Conservation (phyloP, 1,140 invertebrate species). For the Caenorhabditis remanei region DNA sequence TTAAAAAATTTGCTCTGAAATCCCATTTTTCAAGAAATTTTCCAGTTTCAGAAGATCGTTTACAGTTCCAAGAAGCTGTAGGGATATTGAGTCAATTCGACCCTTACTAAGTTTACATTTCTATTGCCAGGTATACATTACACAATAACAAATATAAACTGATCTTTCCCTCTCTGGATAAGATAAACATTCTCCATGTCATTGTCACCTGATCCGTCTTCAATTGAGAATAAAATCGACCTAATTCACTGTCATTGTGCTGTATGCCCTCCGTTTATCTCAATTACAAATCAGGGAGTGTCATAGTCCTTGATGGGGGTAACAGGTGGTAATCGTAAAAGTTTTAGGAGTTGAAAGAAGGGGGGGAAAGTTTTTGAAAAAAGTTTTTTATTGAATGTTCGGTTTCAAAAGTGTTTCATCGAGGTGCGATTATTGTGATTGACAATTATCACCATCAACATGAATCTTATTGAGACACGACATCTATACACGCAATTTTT, state of each 20-base stretch:
- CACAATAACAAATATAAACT: neutral
- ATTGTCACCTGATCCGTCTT: conserved; percentile 2
- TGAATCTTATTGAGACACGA: no score
- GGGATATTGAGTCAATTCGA: no score
- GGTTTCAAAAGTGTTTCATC: no score
- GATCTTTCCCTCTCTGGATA: neutral
- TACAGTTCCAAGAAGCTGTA: no score
- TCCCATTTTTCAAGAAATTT: no score
- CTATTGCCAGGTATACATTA: neutral
- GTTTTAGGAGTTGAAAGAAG: neutral
- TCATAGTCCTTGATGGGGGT: neutral
- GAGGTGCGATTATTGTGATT: no score
- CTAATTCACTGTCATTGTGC: neutral
- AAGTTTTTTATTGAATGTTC: no score
- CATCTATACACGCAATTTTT: no score
- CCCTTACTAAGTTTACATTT: no score
- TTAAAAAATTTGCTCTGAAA: no score
- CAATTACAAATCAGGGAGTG: neutral
- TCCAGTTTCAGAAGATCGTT: no score
- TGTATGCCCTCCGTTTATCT: neutral
- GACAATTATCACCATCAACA: no score
- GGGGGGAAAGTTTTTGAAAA: neutral
- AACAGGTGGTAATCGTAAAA: conserved; percentile 31
- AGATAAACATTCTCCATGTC: neutral
- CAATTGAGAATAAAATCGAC: neutral